These are phyloP conservation scores for Phyllopteryx taeniolatus DNA, from an alignment of 2,113 vertebrate genomes.

Conservation along the genomic window DNA sequence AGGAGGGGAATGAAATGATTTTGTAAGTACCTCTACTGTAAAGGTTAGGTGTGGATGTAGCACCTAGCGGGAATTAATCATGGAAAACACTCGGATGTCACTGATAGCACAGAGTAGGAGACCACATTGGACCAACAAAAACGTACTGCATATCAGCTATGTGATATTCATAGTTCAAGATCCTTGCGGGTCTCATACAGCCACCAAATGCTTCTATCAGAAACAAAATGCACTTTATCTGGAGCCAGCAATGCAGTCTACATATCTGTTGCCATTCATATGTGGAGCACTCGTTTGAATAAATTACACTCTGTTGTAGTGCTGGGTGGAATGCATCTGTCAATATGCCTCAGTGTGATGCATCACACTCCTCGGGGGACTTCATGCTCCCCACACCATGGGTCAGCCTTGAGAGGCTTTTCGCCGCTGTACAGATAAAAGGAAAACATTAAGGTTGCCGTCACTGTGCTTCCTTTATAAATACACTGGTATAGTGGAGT, in stretches of 20 bases:
- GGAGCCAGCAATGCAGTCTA: conserved; percentile 29
- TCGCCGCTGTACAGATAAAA: conserved; percentile 55
- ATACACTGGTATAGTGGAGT: conserved; percentile 36
- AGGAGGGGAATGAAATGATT: conserved; percentile 60
- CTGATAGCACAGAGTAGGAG: conserved; percentile 39
- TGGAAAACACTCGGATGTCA: conserved; percentile 55
- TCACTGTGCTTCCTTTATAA: conserved; percentile 38
- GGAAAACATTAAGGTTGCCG: conserved; percentile 53
- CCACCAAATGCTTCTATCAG: conserved; percentile 20
- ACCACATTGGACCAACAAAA: conserved; percentile 5
- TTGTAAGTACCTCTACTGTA: conserved; percentile 47
- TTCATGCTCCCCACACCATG: conserved; percentile 20
- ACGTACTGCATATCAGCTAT: conserved; percentile 17
- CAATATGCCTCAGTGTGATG: conserved; percentile 52
- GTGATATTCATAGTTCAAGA: conserved; percentile 30
- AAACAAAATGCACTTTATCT: conserved; percentile 15
- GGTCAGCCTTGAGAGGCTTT: conserved; percentile 57
- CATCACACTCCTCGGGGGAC: conserved; percentile 51
- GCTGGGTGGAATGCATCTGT: conserved; percentile 44
- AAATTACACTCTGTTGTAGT: conserved; percentile 37
- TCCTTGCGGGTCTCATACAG: conserved; percentile 15
- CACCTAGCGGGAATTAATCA: conserved; percentile 57
- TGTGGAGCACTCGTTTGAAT: conserved; percentile 41
- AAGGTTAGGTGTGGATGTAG: conserved; percentile 60
- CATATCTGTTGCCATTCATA: conserved; percentile 30